phyloP scores from a whole-genome alignment of 1,140 invertebrate genomes.

The Drosophila sproati region DNA sequence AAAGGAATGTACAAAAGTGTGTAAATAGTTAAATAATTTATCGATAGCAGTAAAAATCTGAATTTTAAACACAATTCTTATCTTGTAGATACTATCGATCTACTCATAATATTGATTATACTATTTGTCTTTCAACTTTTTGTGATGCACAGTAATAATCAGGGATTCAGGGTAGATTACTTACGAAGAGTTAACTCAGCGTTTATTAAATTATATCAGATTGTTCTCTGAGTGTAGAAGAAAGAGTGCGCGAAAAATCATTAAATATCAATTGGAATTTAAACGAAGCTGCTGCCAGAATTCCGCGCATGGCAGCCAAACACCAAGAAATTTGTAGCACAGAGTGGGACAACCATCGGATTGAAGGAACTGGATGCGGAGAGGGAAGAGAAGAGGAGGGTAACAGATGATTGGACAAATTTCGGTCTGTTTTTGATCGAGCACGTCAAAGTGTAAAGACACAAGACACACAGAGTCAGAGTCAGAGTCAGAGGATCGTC shows the following conservation, averaged over 20 bases:
- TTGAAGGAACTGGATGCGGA: not conserved
- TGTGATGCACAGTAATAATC: too few relatives aligned
- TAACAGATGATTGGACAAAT: slow-evolving; percentile 67
- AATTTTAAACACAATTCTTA: too few relatives aligned
- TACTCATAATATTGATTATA: too few relatives aligned
- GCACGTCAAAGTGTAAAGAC: slow-evolving; percentile 47
- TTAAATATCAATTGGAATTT: slow-evolving; percentile 82
- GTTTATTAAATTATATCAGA: too few relatives aligned
- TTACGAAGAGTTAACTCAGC: too few relatives aligned
- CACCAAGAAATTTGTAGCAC: slow-evolving; percentile 79
- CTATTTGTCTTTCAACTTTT: too few relatives aligned
- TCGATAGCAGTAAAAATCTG: too few relatives aligned
- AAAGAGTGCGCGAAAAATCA: slow-evolving; percentile 50
- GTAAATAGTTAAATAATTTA: too few relatives aligned
- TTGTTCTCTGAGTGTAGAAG: not conserved
- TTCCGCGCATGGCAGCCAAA: slow-evolving; percentile 80
- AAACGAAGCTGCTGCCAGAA: slow-evolving; percentile 81
- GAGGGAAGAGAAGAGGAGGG: not conserved
- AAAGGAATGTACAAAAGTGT: too few relatives aligned
- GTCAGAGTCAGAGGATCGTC: not conserved
- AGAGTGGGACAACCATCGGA: not conserved
- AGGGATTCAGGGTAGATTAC: too few relatives aligned
- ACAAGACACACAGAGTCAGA: slow-evolving; percentile 13
- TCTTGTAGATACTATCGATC: too few relatives aligned
- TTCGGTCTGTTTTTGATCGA: slow-evolving; percentile 78